A percentile compares a stretch with the other conserved stretches of the same genome.
These are phyloP conservation scores for Eleutherodactylus coqui DNA, from an alignment of 2,797 vertebrate genomes.

Conservation along the genomic window DNA sequence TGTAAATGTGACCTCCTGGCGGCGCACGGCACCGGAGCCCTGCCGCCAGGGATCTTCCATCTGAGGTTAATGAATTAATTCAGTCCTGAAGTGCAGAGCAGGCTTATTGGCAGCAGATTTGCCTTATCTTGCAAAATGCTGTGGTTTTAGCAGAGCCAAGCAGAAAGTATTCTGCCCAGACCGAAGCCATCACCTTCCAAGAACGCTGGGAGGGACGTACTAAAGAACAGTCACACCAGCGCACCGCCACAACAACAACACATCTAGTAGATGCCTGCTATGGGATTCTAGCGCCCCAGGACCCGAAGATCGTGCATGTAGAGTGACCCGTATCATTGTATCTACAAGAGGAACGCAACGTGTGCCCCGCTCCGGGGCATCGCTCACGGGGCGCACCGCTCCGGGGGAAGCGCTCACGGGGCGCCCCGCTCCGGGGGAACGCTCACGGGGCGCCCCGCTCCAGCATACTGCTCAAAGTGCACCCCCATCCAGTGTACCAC, in stretches of 20 bases:
- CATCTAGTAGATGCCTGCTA: too few species aligned
- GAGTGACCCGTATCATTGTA: too few species aligned
- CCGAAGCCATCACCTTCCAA: slow-evolving; percentile 31
- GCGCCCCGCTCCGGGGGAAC: too few species aligned
- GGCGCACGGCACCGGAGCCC: neutral
- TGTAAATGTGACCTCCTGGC: slow-evolving; percentile 28
- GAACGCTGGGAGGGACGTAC: neutral
- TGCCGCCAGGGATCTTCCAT: neutral
- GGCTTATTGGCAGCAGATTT: slow-evolving; percentile 33
- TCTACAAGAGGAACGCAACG: too few species aligned
- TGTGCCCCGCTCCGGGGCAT: too few species aligned
- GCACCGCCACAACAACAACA: neutral
- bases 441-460: too few species aligned
- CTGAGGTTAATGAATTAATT: slow-evolving; percentile 13
- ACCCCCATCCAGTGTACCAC: too few species aligned
- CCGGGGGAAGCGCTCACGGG: too few species aligned
- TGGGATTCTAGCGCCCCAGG: too few species aligned
- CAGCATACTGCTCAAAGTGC: too few species aligned
- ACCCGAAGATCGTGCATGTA: too few species aligned
- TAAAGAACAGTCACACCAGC: neutral
- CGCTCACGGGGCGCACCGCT: too few species aligned
- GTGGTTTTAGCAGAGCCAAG: slow-evolving; percentile 35
- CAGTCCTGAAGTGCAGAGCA: slow-evolving; percentile 22
- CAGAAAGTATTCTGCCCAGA: slow-evolving; percentile 38
- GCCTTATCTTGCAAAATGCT: slow-evolving; percentile 40